Evolutionary conservation across 1,140 invertebrate species (phyloP).

Genomic region (Bombus huntii): DNA sequence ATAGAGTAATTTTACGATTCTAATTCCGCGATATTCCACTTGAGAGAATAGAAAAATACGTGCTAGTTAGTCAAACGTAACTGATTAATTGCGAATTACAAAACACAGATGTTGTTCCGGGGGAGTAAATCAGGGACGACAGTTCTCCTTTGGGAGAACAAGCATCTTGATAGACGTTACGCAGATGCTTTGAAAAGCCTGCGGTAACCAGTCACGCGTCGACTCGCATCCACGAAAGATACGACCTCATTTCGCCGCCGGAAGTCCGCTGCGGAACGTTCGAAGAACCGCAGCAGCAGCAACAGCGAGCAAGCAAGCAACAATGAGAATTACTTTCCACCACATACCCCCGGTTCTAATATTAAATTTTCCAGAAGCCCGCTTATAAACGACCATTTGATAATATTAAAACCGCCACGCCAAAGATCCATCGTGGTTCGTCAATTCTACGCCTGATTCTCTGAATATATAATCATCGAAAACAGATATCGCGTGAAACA

Average conservation of each 20-base stretch:
- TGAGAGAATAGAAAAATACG: no score
- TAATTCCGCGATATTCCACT: neutral
- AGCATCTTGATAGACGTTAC: neutral
- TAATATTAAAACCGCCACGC: neutral
- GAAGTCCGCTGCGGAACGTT: neutral
- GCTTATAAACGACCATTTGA: neutral
- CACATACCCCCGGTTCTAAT: neutral
- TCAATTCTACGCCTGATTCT: neutral
- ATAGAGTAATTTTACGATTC: neutral
- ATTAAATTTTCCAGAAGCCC: constrained; percentile 1
- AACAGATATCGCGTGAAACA: no score
- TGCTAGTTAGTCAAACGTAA: neutral
- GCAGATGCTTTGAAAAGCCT: neutral
- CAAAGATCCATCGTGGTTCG: neutral
- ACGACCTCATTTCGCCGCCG: neutral
- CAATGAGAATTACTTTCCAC: neutral
- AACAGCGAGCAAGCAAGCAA: neutral
- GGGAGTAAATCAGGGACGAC: neutral
- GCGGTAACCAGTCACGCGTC: neutral
- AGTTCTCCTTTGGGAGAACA: neutral
- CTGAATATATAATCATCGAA: no score
- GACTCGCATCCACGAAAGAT: neutral
- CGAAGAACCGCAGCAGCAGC: neutral
- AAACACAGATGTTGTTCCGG: neutral
- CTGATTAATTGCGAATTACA: neutral